Evolutionary conservation across 1,140 invertebrate genomes (phyloP).

Genomic region (Trinorchestia longiramus): DNA sequence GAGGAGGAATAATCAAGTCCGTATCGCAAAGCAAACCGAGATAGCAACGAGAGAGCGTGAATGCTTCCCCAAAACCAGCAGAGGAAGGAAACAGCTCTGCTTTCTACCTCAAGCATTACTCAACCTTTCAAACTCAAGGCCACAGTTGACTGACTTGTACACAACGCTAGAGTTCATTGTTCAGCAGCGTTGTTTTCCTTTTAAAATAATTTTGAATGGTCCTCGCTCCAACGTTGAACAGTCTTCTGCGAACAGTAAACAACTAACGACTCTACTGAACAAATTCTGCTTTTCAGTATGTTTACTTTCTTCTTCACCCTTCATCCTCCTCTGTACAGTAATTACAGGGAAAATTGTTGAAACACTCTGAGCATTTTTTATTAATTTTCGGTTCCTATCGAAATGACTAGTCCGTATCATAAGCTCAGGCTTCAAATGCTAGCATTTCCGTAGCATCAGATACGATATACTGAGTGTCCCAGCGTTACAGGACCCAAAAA

Average conservation of each 20-base stretch:
- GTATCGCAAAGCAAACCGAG: background rate
- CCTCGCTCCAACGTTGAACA: too few relatives aligned
- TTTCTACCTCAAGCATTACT: too few relatives aligned
- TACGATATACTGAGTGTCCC: background rate
- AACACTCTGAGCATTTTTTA: background rate
- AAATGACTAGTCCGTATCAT: background rate
- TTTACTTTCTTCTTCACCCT: background rate
- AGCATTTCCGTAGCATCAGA: background rate
- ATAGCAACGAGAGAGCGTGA: background rate
- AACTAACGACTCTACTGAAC: background rate
- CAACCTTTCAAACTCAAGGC: too few relatives aligned
- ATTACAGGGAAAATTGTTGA: background rate
- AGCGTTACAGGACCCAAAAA: too few relatives aligned
- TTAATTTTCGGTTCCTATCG: background rate
- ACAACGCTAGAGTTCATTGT: too few relatives aligned
- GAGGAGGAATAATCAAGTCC: background rate
- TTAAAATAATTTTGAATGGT: too few relatives aligned
- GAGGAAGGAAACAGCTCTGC: background rate
- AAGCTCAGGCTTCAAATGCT: background rate
- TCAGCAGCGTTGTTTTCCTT: too few relatives aligned
- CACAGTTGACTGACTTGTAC: too few relatives aligned
- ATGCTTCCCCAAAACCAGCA: background rate
- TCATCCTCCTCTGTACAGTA: background rate
- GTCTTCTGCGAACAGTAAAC: too few relatives aligned
- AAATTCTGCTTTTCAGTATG: background rate